phyloP scores from a whole-genome alignment of 2,113 vertebrate species.

The Chionodraco myersi region DNA sequence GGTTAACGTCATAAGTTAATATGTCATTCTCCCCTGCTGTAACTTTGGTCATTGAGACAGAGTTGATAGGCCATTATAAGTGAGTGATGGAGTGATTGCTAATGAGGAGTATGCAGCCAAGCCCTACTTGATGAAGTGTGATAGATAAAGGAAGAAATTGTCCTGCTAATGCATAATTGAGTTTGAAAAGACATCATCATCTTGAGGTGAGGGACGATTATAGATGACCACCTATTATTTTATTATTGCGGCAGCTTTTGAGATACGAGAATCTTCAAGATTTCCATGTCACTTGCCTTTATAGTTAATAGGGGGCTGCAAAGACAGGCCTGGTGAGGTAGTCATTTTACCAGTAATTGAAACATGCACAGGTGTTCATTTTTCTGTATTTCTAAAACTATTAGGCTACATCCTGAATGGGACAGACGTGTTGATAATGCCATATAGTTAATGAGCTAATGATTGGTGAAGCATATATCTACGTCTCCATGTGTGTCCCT shows the following conservation, averaged over 20 bases:
- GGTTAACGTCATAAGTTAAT: slow-evolving; percentile 80
- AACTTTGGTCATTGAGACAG: slow-evolving; percentile 78
- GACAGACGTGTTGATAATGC: slow-evolving; percentile 34
- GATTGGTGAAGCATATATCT: slow-evolving; percentile 40
- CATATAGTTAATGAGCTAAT: slow-evolving; percentile 49
- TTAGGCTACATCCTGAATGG: slow-evolving; percentile 11
- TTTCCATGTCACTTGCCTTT: slow-evolving; percentile 71
- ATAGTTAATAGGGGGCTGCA: slow-evolving; percentile 50
- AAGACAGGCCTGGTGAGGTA: slow-evolving; percentile 41
- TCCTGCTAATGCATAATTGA: slow-evolving; percentile 80
- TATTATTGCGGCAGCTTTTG: slow-evolving; percentile 61
- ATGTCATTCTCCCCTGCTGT: slow-evolving; percentile 79
- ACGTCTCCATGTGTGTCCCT: slow-evolving; percentile 6
- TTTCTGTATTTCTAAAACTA: slow-evolving; percentile 26
- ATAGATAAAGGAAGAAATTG: slow-evolving; percentile 80
- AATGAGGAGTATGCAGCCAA: slow-evolving; percentile 73
- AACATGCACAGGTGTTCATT: slow-evolving; percentile 41
- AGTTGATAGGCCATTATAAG: slow-evolving; percentile 83
- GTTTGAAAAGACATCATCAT: slow-evolving; percentile 81
- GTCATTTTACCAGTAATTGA: slow-evolving; percentile 63
- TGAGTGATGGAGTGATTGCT: slow-evolving; percentile 81
- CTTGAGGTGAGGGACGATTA: slow-evolving; percentile 66
- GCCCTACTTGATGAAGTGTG: slow-evolving; percentile 79
- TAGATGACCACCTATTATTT: slow-evolving; percentile 73
- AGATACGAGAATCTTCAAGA: slow-evolving; percentile 62